A percentile compares a stretch with the other conserved stretches of the same genome.
phyloP scores from a whole-genome alignment of 2,113 vertebrate species.

The Pelecanoides urinatrix region DNA sequence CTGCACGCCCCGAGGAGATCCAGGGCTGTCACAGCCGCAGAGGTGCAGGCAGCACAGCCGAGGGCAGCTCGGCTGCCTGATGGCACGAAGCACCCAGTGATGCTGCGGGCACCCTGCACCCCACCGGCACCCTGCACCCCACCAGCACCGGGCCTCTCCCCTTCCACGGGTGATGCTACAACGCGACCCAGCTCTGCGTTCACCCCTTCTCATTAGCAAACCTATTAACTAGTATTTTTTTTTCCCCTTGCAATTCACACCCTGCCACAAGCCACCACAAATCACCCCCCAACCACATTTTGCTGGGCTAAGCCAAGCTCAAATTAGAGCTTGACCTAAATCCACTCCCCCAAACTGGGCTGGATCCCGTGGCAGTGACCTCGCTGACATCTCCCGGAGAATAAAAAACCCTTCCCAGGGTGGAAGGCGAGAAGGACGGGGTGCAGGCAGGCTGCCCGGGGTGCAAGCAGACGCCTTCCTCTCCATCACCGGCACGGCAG shows the following conservation, averaged over 20 bases:
- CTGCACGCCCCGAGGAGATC: not conserved
- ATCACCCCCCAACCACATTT: not conserved
- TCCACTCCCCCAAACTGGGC: not conserved
- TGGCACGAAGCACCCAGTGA: rapidly evolving
- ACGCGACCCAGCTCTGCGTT: rapidly evolving
- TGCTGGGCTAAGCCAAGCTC: not conserved
- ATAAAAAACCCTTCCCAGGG: not conserved
- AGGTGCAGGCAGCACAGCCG: not conserved
- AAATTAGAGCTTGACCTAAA: not conserved
- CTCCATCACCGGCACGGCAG: rapidly evolving
- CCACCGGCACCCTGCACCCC: not conserved
- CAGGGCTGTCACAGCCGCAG: not conserved
- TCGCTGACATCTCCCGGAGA: not conserved
- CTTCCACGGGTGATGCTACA: not conserved
- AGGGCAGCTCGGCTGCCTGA: not conserved
- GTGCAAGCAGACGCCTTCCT: not conserved
- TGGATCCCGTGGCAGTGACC: not conserved
- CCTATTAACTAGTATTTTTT: not conserved
- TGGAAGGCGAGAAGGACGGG: rapidly evolving
- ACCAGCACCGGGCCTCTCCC: not conserved
- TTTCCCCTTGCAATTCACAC: not conserved
- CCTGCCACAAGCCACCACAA: no score
- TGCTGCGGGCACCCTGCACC: not conserved
- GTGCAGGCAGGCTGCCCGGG: not conserved
- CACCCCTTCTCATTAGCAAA: not conserved